Evolutionary conservation across 1,140 invertebrate genomes (phyloP).

Genomic region (roundworm (Caenorhabditis elegans)): DNA sequence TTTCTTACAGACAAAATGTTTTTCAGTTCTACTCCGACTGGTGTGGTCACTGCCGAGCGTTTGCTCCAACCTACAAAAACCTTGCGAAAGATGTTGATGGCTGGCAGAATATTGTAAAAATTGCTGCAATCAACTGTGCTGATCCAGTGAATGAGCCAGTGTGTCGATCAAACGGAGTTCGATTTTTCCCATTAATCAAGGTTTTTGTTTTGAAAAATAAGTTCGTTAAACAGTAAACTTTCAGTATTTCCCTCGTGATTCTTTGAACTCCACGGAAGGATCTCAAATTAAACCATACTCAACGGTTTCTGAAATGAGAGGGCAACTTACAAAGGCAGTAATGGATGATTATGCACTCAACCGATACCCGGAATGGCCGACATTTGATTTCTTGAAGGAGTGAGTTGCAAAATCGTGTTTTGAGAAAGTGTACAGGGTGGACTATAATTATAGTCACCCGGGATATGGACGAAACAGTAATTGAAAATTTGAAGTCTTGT

Average conservation of each 20-base stretch:
- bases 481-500: no score
- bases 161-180: conserved; percentile 49
- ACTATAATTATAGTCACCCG: no score
- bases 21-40: conserved; percentile 55
- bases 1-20: not conserved
- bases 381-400: conserved; percentile 59
- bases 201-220: not conserved
- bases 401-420: no score
- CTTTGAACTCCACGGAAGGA: conserved; percentile 47
- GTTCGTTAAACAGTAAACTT: conserved; percentile 35
- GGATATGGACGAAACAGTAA: no score
- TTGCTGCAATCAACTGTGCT: conserved; percentile 53
- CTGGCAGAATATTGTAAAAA: conserved; percentile 48
- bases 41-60: conserved; percentile 52
- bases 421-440: no score
- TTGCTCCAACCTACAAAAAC: conserved; percentile 50
- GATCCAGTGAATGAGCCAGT: conserved; percentile 47
- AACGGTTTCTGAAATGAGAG: conserved; percentile 61
- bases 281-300: conserved; percentile 56
- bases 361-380: conserved; percentile 63
- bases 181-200: conserved; percentile 52
- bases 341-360: conserved; percentile 58
- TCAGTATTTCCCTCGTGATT: conserved; percentile 65
- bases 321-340: conserved; percentile 57
- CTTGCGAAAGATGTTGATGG: conserved; percentile 46